phyloP scores from a whole-genome alignment of 2,888 invertebrate species.

The Pantelozetes paolii region DNA sequence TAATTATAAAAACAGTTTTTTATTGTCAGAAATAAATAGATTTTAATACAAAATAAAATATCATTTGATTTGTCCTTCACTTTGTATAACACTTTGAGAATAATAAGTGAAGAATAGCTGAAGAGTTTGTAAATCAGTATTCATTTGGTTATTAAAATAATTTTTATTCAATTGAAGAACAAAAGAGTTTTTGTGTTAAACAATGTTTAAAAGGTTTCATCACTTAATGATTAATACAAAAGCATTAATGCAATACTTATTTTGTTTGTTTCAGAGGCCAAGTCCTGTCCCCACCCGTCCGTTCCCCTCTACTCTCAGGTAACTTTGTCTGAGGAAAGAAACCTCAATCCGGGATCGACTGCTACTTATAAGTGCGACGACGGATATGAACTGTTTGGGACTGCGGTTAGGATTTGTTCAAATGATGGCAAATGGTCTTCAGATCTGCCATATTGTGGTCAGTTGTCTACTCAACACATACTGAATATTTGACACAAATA shows the following conservation, averaged over 20 bases:
- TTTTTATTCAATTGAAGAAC: background rate
- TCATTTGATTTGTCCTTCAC: constrained; percentile 10
- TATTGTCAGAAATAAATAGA: background rate
- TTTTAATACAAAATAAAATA: constrained; percentile 9
- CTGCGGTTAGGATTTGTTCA: constrained; percentile 61
- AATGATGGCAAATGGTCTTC: constrained; percentile 70
- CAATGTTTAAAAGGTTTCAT: background rate
- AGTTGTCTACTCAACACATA: no score
- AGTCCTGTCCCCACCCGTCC: constrained; percentile 72
- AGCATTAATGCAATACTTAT: background rate
- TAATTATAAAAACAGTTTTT: constrained; percentile 3
- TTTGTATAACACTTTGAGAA: constrained; percentile 15
- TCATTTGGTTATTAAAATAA: background rate
- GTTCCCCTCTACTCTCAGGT: constrained; percentile 77
- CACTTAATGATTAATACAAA: background rate
- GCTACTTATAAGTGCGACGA: constrained; percentile 79
- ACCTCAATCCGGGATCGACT: constrained; percentile 58
- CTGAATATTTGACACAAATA: no score
- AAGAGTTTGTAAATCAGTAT: background rate
- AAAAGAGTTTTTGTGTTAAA: background rate
- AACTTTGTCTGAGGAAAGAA: constrained; percentile 58
- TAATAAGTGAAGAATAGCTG: constrained; percentile 8
- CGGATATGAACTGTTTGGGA: constrained; percentile 83
- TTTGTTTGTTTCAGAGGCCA: background rate
- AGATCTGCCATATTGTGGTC: constrained; percentile 78